These are phyloP conservation scores for Delichon dasypus DNA, from an alignment of 2,797 vertebrate species.

Conservation along the genomic window DNA sequence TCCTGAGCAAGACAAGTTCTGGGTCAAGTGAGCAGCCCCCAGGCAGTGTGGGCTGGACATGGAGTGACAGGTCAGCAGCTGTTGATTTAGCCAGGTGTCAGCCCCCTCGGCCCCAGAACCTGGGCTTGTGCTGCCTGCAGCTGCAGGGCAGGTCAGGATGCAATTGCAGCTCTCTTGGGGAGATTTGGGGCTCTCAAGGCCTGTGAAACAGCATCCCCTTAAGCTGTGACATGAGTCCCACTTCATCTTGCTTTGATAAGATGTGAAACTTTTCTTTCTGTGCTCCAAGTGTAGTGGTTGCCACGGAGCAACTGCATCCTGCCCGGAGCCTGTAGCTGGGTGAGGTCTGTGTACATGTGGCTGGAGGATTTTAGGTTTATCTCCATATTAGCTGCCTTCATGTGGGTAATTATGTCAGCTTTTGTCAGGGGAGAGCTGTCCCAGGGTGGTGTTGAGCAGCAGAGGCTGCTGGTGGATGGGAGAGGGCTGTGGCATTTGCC, in stretches of 20 bases:
- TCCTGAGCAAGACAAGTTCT: background rate
- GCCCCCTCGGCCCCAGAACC: background rate
- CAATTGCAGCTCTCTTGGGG: background rate
- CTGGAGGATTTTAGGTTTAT: background rate
- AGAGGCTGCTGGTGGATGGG: background rate
- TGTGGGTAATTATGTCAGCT: background rate
- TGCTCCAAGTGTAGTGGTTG: background rate
- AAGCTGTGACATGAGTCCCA: background rate
- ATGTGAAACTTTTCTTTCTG: background rate
- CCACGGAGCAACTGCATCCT: background rate
- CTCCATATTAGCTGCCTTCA: background rate
- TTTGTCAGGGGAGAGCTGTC: background rate
- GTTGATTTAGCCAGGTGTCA: background rate
- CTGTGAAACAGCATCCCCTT: background rate
- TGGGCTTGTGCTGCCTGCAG: background rate
- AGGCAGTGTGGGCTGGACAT: accelerated
- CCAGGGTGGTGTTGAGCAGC: accelerated
- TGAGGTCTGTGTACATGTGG: background rate
- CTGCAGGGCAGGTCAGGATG: background rate
- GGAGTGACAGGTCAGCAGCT: background rate
- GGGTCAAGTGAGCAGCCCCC: accelerated
- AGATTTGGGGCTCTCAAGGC: background rate
- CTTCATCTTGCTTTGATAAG: background rate
- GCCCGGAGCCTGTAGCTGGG: background rate
- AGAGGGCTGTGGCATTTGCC: background rate